A percentile compares a stretch with the other conserved stretches of the same genome.
Evolutionary conservation across 2,888 invertebrate genomes (phyloP).

Genomic region (Spisula solida): DNA sequence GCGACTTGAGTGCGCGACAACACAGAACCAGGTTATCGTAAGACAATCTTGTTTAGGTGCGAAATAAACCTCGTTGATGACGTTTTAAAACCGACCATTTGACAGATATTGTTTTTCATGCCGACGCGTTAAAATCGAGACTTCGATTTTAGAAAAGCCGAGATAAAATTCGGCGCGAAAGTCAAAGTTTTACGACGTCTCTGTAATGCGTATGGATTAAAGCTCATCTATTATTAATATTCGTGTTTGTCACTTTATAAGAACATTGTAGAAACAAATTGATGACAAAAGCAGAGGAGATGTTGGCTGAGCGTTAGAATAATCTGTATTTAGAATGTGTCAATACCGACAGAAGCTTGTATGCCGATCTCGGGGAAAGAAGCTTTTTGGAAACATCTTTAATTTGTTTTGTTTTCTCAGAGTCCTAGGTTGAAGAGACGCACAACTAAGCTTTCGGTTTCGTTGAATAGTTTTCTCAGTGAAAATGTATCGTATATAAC

Average conservation of each 20-base stretch:
- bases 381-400: constrained; percentile 1
- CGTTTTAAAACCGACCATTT: constrained; percentile 44
- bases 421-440: not conserved
- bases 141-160: constrained; percentile 45
- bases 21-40: constrained; percentile 21
- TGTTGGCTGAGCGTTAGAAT: constrained; percentile 15
- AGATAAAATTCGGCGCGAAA: constrained; percentile 51
- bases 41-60: constrained; percentile 21
- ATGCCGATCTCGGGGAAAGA: not conserved
- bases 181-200: constrained; percentile 52
- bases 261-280: constrained; percentile 49
- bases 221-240: constrained; percentile 49
- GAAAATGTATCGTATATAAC: not conserved
- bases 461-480: not conserved
- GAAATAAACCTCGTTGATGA: constrained; percentile 34
- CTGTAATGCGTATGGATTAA: constrained; percentile 53
- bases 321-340: constrained; percentile 18
- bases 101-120: constrained; percentile 63
- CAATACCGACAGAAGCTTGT: not conserved
- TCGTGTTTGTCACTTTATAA: constrained; percentile 49
- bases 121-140: constrained; percentile 51
- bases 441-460: not conserved
- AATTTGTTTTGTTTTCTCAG: constrained; percentile 8
- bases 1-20: not conserved
- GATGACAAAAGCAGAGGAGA: constrained; percentile 24